Conservation (phyloP, 2,888 invertebrate genomes). For the Cryptophagus acutangulus region DNA sequence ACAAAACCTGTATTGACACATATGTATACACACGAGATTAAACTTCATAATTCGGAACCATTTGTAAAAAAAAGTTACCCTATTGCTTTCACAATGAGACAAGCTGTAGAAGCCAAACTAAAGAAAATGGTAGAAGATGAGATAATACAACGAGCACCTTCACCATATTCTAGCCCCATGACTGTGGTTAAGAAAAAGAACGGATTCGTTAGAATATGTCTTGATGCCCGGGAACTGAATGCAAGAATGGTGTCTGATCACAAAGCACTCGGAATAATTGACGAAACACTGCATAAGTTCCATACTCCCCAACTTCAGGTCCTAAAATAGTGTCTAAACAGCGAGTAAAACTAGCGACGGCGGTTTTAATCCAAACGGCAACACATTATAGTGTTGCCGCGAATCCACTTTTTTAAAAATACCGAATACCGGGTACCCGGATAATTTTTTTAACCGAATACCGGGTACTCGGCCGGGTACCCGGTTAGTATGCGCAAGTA, state of each 20-base stretch:
- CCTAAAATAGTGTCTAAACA: too few species aligned
- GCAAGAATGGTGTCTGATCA: not conserved
- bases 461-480: too few species aligned
- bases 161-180: constrained; percentile 7
- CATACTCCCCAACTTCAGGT: too few species aligned
- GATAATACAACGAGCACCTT: not conserved
- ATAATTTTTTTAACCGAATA: too few species aligned
- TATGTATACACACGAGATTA: not conserved
- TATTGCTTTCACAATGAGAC: not conserved
- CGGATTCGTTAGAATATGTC: not conserved
- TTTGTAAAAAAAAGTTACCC: not conserved
- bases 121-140: not conserved
- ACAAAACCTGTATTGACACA: not conserved
- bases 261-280: not conserved
- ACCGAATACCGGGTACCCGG: too few species aligned
- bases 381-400: too few species aligned
- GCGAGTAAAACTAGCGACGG: too few species aligned
- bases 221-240: not conserved
- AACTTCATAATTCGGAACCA: not conserved
- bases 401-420: too few species aligned
- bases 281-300: not conserved
- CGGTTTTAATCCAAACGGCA: too few species aligned
- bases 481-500: too few species aligned
- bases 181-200: constrained; percentile 11
- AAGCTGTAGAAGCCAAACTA: not conserved